These are phyloP conservation scores for Todus mexicanus DNA, from an alignment of 2,797 vertebrate genomes.

Conservation along the genomic window DNA sequence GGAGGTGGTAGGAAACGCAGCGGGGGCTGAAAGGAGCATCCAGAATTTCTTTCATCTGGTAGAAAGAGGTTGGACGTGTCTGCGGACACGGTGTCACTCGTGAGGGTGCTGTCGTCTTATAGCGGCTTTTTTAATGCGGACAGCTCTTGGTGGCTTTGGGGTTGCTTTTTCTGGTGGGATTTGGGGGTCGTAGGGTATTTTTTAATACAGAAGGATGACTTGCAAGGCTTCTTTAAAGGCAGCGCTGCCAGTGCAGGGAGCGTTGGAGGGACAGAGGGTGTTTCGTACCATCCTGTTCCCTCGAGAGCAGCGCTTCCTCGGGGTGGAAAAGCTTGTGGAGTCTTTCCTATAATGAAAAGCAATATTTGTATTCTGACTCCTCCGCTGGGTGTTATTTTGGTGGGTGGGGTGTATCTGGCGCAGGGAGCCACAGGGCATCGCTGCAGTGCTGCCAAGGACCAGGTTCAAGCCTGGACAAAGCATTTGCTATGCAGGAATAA, in stretches of 20 bases:
- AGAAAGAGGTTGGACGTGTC: neutral
- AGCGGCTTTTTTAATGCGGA: neutral
- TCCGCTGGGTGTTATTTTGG: neutral
- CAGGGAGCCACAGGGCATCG: neutral
- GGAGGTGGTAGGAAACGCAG: neutral
- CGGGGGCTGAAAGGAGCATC: rapidly evolving
- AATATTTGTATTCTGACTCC: neutral
- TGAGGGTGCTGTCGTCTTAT: neutral
- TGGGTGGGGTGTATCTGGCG: neutral
- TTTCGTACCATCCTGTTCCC: neutral
- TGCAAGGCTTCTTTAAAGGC: neutral
- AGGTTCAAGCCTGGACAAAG: neutral
- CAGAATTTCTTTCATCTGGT: neutral
- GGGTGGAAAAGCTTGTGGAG: neutral
- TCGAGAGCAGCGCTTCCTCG: neutral
- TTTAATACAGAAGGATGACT: neutral
- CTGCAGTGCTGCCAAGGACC: neutral
- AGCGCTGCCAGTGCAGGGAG: neutral
- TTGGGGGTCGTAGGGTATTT: neutral
- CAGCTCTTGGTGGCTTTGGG: neutral
- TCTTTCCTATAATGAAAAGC: neutral
- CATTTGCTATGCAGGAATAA: neutral
- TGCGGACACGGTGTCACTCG: rapidly evolving
- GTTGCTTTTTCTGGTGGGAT: neutral
- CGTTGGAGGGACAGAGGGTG: neutral